A percentile compares a stretch with the other conserved stretches of the same genome.
Conservation (phyloP, 2,888 invertebrate species). For the Thumatha senex region DNA sequence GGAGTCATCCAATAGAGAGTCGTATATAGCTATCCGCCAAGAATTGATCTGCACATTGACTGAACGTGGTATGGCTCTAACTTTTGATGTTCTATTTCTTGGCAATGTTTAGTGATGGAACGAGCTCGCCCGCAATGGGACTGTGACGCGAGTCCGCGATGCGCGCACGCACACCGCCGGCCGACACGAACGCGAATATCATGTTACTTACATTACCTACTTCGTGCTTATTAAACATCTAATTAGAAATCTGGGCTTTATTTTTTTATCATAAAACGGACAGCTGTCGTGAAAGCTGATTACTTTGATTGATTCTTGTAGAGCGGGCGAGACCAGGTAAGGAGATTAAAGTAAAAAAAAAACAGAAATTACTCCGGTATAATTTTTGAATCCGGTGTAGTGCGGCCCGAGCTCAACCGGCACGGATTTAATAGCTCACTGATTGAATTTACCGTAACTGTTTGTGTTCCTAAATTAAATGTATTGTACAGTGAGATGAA, state of each 20-base stretch:
- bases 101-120: slow-evolving; percentile 21
- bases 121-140: slow-evolving; percentile 51
- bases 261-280: neutral
- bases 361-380: too few relatives aligned
- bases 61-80: neutral
- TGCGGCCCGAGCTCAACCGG: too few relatives aligned
- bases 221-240: slow-evolving; percentile 22
- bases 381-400: too few relatives aligned
- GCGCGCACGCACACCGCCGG: slow-evolving; percentile 15
- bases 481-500: neutral
- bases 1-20: too few relatives aligned
- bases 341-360: neutral
- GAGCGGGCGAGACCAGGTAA: neutral
- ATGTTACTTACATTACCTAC: slow-evolving; percentile 14
- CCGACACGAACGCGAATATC: slow-evolving; percentile 25
- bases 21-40: too few relatives aligned
- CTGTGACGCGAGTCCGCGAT: slow-evolving; percentile 48
- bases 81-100: slow-evolving; percentile 1
- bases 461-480: neutral
- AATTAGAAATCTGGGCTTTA: slow-evolving; percentile 20
- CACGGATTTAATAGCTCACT: neutral
- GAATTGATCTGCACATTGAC: neutral
- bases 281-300: neutral
- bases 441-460: neutral
- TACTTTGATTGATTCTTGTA: neutral